Conservation (phyloP, 2,888 invertebrate species). For the Incurvaria masculella region DNA sequence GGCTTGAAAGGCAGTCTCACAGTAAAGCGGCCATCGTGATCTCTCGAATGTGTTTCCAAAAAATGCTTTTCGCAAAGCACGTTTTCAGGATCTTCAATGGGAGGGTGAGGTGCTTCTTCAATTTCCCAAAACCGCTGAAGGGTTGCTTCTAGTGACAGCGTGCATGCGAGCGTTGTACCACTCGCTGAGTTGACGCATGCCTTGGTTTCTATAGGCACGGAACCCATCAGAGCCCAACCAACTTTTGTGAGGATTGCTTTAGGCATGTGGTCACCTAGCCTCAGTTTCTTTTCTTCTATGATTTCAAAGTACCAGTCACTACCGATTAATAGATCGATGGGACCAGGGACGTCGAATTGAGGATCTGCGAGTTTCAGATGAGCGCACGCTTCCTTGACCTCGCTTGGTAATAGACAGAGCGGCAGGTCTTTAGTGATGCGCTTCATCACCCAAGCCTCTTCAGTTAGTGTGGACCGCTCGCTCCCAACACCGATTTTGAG, state of each 20-base stretch:
- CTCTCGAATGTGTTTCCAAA: constrained; percentile 7
- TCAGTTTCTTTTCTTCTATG: neutral
- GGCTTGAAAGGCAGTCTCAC: neutral
- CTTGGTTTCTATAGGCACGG: neutral
- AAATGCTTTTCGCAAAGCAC: constrained; percentile 9
- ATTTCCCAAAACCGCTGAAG: constrained; percentile 7
- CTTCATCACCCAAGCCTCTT: neutral
- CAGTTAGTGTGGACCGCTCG: neutral
- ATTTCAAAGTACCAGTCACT: neutral
- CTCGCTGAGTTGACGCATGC: neutral
- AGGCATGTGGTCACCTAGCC: neutral
- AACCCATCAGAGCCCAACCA: constrained; percentile 5
- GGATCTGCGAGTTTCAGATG: neutral
- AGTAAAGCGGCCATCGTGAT: constrained; percentile 6
- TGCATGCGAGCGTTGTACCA: neutral
- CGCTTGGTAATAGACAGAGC: neutral
- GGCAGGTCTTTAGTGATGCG: neutral
- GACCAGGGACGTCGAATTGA: neutral
- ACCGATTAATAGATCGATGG: neutral
- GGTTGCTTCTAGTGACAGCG: constrained; percentile 6
- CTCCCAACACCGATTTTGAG: neutral
- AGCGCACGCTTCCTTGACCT: neutral
- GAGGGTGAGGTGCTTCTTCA: constrained; percentile 2
- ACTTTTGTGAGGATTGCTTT: neutral
- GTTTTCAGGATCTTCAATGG: constrained; percentile 7